Evolutionary conservation across 1,140 invertebrate genomes (phyloP).

Genomic region (Orius insidiosus): DNA sequence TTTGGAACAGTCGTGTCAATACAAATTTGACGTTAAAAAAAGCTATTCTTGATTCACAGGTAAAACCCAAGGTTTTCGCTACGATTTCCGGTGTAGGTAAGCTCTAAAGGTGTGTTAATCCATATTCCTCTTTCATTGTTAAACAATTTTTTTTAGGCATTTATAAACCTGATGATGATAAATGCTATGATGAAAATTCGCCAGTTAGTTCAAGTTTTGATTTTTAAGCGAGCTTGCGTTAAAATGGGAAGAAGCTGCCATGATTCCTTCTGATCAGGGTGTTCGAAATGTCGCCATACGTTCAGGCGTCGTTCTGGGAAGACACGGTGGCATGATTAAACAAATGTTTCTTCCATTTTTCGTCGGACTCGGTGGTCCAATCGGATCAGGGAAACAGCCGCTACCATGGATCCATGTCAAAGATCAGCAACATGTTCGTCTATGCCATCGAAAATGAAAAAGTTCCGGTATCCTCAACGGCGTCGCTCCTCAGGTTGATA

Average conservation of each 20-base stretch:
- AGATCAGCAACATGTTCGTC: constrained; percentile 49
- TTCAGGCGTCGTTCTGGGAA: constrained; percentile 68
- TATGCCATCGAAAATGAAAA: constrained; percentile 57
- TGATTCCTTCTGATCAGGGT: constrained; percentile 29
- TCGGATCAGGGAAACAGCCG: constrained; percentile 65
- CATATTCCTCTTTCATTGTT: neutral
- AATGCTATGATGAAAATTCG: constrained; percentile 61
- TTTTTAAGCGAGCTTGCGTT: constrained; percentile 65
- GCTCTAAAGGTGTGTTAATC: too few species aligned
- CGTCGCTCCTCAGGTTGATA: constrained; percentile 55
- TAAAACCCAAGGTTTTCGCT: constrained; percentile 61
- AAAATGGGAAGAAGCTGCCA: constrained; percentile 72
- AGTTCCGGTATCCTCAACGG: constrained; percentile 67
- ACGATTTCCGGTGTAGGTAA: constrained; percentile 78
- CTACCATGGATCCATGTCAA: constrained; percentile 92
- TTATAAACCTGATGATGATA: constrained; percentile 53
- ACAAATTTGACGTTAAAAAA: constrained; percentile 57
- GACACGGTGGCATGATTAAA: constrained; percentile 74
- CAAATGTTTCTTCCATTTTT: constrained; percentile 70
- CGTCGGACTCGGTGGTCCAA: constrained; percentile 64
- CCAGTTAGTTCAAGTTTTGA: constrained; percentile 48
- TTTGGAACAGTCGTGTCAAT: constrained; percentile 67
- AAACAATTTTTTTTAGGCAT: constrained; percentile 34
- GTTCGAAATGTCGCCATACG: constrained; percentile 40
- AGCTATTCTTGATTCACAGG: constrained; percentile 41